Conservation (phyloP, 2,113 vertebrate species). For the Aix galericulata region DNA sequence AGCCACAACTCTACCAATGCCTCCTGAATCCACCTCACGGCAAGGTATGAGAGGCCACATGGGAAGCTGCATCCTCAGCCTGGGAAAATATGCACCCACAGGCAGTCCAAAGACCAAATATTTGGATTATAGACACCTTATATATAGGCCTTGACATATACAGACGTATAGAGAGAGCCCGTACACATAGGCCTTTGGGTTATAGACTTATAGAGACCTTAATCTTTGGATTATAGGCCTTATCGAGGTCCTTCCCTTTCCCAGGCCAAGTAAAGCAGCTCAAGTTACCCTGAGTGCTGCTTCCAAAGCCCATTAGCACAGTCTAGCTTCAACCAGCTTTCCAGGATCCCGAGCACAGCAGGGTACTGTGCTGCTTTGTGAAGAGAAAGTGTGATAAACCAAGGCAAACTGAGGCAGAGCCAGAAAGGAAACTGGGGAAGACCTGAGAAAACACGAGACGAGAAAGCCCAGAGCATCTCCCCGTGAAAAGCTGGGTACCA, state of each 20-base stretch:
- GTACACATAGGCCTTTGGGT: too few species aligned
- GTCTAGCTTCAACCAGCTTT: not conserved
- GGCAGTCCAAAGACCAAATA: not conserved
- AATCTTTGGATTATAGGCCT: not conserved
- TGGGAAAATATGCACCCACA: not conserved
- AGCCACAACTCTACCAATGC: not conserved
- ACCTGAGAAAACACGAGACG: not conserved
- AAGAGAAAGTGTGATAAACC: not conserved
- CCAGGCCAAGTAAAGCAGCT: not conserved
- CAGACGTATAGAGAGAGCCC: too few species aligned
- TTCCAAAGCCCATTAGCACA: not conserved
- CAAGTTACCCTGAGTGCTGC: not conserved
- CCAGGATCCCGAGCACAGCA: not conserved
- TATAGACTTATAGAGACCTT: too few species aligned
- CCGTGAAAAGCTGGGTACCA: not conserved
- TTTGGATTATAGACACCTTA: too few species aligned
- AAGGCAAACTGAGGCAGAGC: not conserved
- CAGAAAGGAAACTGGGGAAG: not conserved
- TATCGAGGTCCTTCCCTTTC: not conserved
- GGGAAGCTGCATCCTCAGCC: not conserved
- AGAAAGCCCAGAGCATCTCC: not conserved
- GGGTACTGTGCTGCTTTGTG: not conserved
- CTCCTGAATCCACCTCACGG: not conserved
- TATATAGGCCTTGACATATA: too few species aligned
- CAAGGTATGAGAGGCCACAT: accelerated